Percentiles rank a stretch among this genome's conserved stretches.
These are phyloP conservation scores for Leguminivora glycinivorella DNA, from an alignment of 1,140 invertebrate genomes.

Conservation along the genomic window DNA sequence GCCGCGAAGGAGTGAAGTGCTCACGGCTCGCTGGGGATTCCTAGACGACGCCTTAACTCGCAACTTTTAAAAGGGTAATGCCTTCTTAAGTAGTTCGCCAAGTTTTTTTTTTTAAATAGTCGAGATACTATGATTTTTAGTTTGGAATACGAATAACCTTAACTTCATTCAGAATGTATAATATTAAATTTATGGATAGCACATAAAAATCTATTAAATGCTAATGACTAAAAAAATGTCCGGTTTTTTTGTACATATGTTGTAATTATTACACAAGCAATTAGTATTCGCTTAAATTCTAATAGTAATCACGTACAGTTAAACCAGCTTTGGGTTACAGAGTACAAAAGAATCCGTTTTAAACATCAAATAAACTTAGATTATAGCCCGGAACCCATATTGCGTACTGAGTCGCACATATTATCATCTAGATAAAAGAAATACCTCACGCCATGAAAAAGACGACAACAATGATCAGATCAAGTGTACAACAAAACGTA, in stretches of 20 bases:
- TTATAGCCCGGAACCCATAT: neutral
- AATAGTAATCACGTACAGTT: neutral
- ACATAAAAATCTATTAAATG: too few relatives aligned
- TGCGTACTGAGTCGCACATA: neutral
- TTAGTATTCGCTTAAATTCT: too few relatives aligned
- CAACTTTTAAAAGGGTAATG: constrained; percentile 25
- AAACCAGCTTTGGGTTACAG: neutral
- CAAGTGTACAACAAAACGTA: constrained; percentile 39
- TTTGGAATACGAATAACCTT: too few relatives aligned
- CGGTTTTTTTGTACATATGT: too few relatives aligned
- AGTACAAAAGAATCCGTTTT: neutral
- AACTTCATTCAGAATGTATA: too few relatives aligned
- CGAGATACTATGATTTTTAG: too few relatives aligned
- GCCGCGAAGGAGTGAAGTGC: constrained; percentile 24
- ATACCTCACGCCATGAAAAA: constrained; percentile 40
- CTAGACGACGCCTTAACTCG: constrained; percentile 31
- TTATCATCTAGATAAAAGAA: constrained; percentile 32
- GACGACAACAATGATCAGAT: constrained; percentile 43
- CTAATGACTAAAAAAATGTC: too few relatives aligned
- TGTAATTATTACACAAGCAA: too few relatives aligned
- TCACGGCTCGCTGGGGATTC: constrained; percentile 50
- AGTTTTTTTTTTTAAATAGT: neutral
- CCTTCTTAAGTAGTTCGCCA: neutral
- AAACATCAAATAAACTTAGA: neutral
- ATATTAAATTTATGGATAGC: too few relatives aligned